phyloP scores from a whole-genome alignment of 2,888 invertebrate genomes.

The Drepanosiphum platanoidis region DNA sequence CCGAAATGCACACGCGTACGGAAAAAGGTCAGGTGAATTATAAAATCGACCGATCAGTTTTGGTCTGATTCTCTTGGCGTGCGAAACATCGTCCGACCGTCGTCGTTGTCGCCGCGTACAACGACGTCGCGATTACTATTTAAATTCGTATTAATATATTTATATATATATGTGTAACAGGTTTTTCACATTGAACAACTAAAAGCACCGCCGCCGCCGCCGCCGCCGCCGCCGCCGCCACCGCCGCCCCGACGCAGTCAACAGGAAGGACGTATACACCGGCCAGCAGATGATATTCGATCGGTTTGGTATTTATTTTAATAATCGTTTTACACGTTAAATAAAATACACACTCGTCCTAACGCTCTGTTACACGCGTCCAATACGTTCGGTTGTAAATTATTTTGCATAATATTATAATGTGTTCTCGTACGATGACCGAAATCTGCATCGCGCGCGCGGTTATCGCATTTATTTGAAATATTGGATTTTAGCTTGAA shows the following conservation, averaged over 20 bases:
- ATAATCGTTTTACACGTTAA: not conserved
- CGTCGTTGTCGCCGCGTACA: not conserved
- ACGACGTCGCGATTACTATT: not conserved
- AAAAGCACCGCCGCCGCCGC: not conserved
- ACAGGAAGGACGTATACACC: too few relatives aligned
- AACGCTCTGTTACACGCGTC: too few relatives aligned
- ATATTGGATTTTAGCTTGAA: too few relatives aligned
- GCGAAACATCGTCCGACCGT: constrained; percentile 35
- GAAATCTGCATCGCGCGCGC: too few relatives aligned
- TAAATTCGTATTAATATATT: not conserved
- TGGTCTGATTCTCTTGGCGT: constrained; percentile 46
- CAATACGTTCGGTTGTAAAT: too few relatives aligned
- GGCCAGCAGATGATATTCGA: not conserved
- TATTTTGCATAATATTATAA: too few relatives aligned
- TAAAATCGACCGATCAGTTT: constrained; percentile 40
- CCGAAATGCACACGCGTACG: not conserved
- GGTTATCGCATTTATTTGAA: too few relatives aligned
- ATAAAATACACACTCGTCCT: not conserved
- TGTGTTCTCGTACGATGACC: too few relatives aligned
- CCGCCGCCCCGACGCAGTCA: not conserved
- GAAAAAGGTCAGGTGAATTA: constrained; percentile 7
- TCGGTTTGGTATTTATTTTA: constrained; percentile 26
- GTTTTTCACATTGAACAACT: not conserved
- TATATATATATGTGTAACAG: not conserved
- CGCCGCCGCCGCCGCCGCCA: not conserved